phyloP scores from a whole-genome alignment of 2,888 invertebrate genomes.

The Encarsia formosa region DNA sequence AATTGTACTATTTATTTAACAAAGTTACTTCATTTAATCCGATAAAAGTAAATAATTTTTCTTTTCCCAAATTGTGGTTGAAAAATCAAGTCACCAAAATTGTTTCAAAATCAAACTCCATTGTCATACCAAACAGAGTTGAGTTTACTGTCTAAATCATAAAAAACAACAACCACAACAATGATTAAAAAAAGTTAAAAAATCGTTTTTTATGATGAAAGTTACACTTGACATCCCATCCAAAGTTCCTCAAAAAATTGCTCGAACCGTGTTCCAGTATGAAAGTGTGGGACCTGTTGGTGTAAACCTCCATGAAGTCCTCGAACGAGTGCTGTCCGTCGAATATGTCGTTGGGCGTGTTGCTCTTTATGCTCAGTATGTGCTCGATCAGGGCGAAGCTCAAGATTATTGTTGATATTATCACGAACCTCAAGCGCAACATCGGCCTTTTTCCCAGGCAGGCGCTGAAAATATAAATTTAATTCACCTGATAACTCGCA shows the following conservation, averaged over 20 bases:
- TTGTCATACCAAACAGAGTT: no score
- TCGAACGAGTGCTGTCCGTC: constrained; percentile 33
- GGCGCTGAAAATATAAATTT: background rate
- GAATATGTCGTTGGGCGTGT: constrained; percentile 31
- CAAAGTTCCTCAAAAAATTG: background rate
- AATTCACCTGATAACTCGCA: no score
- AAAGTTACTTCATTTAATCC: no score
- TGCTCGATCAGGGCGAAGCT: constrained; percentile 42
- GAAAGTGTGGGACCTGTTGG: constrained; percentile 41
- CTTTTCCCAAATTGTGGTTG: no score
- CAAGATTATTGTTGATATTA: constrained; percentile 36
- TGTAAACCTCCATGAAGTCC: constrained; percentile 38
- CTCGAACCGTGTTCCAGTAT: constrained; percentile 37
- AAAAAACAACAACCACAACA: no score
- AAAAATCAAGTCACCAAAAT: no score
- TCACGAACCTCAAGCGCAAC: constrained; percentile 40
- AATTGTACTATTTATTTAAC: no score
- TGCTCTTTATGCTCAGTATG: constrained; percentile 41
- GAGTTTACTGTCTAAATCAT: no score
- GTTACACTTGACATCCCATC: background rate
- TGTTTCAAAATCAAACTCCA: no score
- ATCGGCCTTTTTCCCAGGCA: constrained; percentile 35
- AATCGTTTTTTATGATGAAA: background rate
- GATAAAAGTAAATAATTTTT: no score
- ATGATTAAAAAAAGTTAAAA: background rate